Percentiles rank a stretch among this genome's conserved stretches.
Evolutionary conservation across 2,113 vertebrate genomes (phyloP).

Genomic region (Macroglossus sobrinus): DNA sequence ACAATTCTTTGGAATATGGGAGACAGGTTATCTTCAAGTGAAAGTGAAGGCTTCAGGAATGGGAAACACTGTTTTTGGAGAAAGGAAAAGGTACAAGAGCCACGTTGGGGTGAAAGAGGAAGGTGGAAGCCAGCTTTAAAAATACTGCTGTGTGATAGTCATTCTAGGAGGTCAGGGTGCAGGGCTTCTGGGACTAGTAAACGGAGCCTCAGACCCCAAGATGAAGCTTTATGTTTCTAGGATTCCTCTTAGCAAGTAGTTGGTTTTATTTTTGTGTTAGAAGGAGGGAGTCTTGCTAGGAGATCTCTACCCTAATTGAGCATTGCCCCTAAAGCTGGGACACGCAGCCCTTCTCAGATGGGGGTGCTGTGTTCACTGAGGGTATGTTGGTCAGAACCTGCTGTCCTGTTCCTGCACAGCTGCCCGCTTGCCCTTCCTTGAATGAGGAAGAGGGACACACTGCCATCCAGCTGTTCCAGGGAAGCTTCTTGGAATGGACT

Average conservation of each 20-base stretch:
- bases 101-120: neutral
- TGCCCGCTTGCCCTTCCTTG: neutral
- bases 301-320: neutral
- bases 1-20: neutral
- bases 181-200: neutral
- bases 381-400: neutral
- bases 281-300: neutral
- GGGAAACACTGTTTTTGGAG: neutral
- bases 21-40: neutral
- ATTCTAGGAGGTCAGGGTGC: neutral
- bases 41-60: neutral
- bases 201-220: neutral
- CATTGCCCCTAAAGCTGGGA: neutral
- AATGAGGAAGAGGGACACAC: neutral
- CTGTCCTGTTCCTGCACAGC: neutral
- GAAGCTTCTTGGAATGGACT: neutral
- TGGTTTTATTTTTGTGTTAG: neutral
- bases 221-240: neutral
- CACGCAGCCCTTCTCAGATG: neutral
- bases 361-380: neutral
- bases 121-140: neutral
- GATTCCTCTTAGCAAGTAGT: neutral
- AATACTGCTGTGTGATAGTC: accelerated
- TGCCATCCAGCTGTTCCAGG: neutral
- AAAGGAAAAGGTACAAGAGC: neutral